Percentiles rank a stretch among this genome's conserved stretches.
phyloP scores from a whole-genome alignment of 2,797 vertebrate species.

The Calcarius lapponicus region DNA sequence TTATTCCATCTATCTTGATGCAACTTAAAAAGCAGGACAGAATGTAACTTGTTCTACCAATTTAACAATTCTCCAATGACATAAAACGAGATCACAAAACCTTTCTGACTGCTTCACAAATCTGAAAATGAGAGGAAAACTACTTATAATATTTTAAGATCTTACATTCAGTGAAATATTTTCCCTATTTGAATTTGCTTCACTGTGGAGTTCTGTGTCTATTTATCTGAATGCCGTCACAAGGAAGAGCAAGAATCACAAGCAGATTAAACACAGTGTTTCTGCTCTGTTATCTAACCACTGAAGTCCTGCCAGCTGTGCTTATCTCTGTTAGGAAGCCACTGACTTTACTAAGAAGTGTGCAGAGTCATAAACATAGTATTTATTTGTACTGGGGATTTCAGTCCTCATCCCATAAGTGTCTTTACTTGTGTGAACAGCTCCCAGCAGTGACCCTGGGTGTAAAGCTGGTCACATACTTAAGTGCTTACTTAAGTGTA shows the following conservation, averaged over 20 bases:
- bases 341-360: background rate
- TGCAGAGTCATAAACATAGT: background rate
- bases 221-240: background rate
- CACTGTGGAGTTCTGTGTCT: background rate
- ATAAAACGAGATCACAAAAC: background rate
- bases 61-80: background rate
- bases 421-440: background rate
- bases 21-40: background rate
- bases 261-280: background rate
- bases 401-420: background rate
- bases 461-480: background rate
- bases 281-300: conserved; percentile 25
- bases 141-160: background rate
- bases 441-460: background rate
- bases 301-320: conserved; percentile 25
- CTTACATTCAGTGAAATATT: background rate
- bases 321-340: conserved; percentile 7
- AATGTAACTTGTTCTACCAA: background rate
- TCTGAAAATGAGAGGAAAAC: background rate
- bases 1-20: background rate
- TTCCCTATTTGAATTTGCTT: background rate
- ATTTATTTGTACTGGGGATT: background rate
- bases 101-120: background rate
- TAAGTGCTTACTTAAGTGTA: background rate
- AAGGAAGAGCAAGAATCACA: background rate